phyloP scores from a whole-genome alignment of 2,113 vertebrate genomes.

The Ochotona princeps region DNA sequence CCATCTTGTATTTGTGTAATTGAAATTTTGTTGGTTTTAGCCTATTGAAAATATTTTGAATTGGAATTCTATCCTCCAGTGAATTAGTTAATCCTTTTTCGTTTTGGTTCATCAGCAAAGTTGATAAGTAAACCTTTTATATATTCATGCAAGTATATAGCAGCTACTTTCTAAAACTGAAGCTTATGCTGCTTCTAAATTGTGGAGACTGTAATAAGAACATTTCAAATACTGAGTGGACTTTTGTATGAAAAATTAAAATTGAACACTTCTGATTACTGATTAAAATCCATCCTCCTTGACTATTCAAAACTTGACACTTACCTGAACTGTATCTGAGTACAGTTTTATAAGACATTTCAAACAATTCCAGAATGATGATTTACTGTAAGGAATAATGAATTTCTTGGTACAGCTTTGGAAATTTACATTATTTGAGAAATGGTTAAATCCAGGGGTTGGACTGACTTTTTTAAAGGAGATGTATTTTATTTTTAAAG shows the following conservation, averaged over 20 bases:
- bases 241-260: slow-evolving; percentile 47
- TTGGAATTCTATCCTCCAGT: slow-evolving; percentile 62
- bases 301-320: slow-evolving; percentile 1
- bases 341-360: slow-evolving; percentile 58
- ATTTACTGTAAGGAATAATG: slow-evolving; percentile 39
- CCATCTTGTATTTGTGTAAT: slow-evolving; percentile 65
- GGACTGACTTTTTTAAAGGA: background rate
- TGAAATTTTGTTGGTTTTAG: slow-evolving; percentile 75
- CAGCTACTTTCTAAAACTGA: slow-evolving; percentile 66
- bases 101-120: slow-evolving; percentile 68
- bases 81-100: slow-evolving; percentile 66
- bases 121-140: slow-evolving; percentile 74
- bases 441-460: background rate
- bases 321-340: slow-evolving; percentile 17
- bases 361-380: slow-evolving; percentile 57
- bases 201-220: slow-evolving; percentile 28
- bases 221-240: slow-evolving; percentile 15
- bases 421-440: slow-evolving; percentile 6
- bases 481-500: too few species aligned
- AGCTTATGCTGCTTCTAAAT: slow-evolving; percentile 38
- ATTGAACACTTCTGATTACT: slow-evolving; percentile 56
- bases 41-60: slow-evolving; percentile 74
- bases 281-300: slow-evolving; percentile 55
- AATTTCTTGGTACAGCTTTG: slow-evolving; percentile 34
- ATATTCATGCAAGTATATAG: slow-evolving; percentile 67